phyloP scores from a whole-genome alignment of 2,888 invertebrate species.

The Coenonympha glycerion region DNA sequence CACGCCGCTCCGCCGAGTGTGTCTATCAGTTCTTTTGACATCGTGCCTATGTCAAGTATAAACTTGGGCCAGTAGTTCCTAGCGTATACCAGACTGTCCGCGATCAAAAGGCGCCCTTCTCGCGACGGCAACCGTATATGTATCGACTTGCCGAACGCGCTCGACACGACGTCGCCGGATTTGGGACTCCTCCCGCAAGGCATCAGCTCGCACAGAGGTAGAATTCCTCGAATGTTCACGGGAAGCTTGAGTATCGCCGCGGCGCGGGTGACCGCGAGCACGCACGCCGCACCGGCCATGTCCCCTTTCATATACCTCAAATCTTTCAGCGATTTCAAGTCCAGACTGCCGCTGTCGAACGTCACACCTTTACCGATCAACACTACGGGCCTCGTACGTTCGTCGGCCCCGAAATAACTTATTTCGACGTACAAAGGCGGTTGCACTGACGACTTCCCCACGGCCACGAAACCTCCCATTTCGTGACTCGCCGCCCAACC shows the following conservation, averaged over 20 bases:
- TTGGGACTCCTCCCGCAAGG: constrained; percentile 85
- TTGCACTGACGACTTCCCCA: constrained; percentile 85
- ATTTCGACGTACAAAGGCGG: constrained; percentile 87
- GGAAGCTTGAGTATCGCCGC: constrained; percentile 82
- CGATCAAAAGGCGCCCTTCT: constrained; percentile 86
- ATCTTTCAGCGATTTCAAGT: constrained; percentile 78
- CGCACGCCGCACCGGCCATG: constrained; percentile 90
- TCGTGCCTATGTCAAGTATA: constrained; percentile 86
- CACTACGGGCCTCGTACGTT: constrained; percentile 79
- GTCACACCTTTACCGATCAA: constrained; percentile 82
- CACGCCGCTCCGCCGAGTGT: constrained; percentile 81
- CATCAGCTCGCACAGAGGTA: constrained; percentile 88
- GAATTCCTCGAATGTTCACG: constrained; percentile 82
- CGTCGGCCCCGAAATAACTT: constrained; percentile 80
- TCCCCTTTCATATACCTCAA: constrained; percentile 86
- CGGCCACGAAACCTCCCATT: constrained; percentile 87
- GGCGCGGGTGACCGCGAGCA: constrained; percentile 81
- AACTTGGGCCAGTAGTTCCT: constrained; percentile 83
- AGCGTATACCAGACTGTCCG: constrained; percentile 87
- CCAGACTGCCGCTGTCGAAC: constrained; percentile 84
- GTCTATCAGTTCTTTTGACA: constrained; percentile 81
- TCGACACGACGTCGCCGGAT: constrained; percentile 85
- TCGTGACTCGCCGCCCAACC: constrained; percentile 86
- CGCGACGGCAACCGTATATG: constrained; percentile 85
- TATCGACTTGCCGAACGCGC: constrained; percentile 85